Evolutionary conservation across 2,113 vertebrate species (phyloP), one percentile per base, ranked within the genome.

Genomic region (Chlamydotis undulata): DNA sequence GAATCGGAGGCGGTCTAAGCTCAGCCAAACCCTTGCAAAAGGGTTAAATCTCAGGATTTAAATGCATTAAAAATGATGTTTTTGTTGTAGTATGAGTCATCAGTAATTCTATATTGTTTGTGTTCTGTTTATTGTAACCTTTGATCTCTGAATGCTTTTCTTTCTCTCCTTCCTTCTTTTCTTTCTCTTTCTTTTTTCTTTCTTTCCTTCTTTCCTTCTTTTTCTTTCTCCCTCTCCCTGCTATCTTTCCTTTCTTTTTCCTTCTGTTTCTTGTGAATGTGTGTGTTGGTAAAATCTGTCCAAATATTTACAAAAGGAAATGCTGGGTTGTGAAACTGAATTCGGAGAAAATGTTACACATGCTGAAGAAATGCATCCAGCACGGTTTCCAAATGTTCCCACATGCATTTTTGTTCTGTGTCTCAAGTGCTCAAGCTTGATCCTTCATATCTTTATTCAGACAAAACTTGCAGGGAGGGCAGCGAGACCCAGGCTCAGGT

Each of bases 271-370:
- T 84, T 88, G 37, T 75, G 57, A 78, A 64, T 95, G n/a, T 12
- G 24, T 68, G 64, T 70, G 67, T 91, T 47, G 15, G 9, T 68
- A 81, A 91, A 89, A 94, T 85, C 74, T 89, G 79, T 91, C 92
- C 77, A 95, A 96, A 92, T 95, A 94, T 97, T 97, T 97, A 96
- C 94, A 92, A 92, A 96, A 96, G 94, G 84, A 95, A 94, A 96
- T 37, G 93, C 76, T 95, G 90, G 73, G 77, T 97, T 97, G 95
- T 95, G 97, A 94, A 96, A 97, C 85, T 76, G 94, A 96, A 93
- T 96, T 94, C 84, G 61, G 95, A 96, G 89, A 89, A 97, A 96
- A 96, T 76, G 91, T 95, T 96, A 96, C 94, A 63, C 96, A 96
- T 69, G 87, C 88, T 61, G 64, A 94, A 97, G 94, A 96, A 97